A percentile compares a stretch with the other conserved stretches of the same genome.
phyloP scores from a whole-genome alignment of 2,113 vertebrate species.

The Ictidomys tridecemlineatus region DNA sequence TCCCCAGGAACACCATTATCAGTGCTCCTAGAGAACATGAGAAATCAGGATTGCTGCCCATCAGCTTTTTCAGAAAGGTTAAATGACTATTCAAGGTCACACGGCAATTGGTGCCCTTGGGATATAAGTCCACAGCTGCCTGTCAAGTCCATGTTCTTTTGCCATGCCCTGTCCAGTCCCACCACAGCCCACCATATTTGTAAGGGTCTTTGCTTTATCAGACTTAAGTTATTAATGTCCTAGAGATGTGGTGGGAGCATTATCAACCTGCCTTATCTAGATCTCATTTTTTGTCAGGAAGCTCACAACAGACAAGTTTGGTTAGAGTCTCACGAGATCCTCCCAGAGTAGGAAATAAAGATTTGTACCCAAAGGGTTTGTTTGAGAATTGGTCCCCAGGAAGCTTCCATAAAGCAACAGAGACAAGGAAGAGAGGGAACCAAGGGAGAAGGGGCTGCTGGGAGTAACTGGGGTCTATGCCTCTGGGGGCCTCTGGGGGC shows the following conservation, averaged over 20 bases:
- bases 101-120: background rate
- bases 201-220: no score
- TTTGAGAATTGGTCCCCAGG: background rate
- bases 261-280: background rate
- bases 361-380: background rate
- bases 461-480: background rate
- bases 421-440: background rate
- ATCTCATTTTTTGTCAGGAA: constrained; percentile 17
- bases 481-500: background rate
- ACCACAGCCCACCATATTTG: background rate
- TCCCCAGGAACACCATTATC: background rate
- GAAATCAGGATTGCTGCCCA: background rate
- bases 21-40: background rate
- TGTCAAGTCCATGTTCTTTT: background rate
- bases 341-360: background rate
- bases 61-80: background rate
- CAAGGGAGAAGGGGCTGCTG: background rate
- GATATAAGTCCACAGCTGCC: background rate
- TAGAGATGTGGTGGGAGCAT: background rate
- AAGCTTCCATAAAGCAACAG: background rate
- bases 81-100: background rate
- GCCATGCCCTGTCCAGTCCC: background rate
- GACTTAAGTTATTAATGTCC: background rate
- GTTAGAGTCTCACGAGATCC: background rate
- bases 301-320: background rate